Evolutionary conservation across 2,888 invertebrate genomes (phyloP).

Genomic region (Cheilosia vernalis): DNA sequence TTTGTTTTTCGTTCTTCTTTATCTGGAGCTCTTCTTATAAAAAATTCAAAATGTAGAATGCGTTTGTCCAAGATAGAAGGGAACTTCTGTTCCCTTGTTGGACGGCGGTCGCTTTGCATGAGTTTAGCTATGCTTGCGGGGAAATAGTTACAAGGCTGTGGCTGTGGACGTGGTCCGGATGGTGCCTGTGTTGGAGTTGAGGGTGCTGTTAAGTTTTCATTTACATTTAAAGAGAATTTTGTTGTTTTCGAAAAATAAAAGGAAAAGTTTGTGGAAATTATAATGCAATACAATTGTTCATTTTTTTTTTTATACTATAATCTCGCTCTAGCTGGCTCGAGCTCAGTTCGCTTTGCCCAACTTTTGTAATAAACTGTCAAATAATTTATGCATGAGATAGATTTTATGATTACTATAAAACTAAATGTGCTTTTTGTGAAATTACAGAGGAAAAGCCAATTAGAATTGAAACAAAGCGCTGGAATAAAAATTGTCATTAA

Average conservation of each 20-base stretch:
- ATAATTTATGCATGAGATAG: slow-evolving; percentile 69
- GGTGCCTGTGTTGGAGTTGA: neutral
- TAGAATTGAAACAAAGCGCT: slow-evolving; percentile 33
- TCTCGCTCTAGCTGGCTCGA: neutral
- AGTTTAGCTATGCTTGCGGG: slow-evolving; percentile 9
- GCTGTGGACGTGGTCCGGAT: slow-evolving; percentile 1
- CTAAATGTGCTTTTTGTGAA: slow-evolving; percentile 45
- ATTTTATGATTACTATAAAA: slow-evolving; percentile 58
- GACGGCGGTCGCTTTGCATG: slow-evolving; percentile 32
- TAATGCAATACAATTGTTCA: slow-evolving; percentile 46
- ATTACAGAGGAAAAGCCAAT: slow-evolving; percentile 41
- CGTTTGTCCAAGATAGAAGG: slow-evolving; percentile 51
- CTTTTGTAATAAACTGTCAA: slow-evolving; percentile 61
- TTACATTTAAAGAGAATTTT: slow-evolving; percentile 55
- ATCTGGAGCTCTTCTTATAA: slow-evolving; percentile 31
- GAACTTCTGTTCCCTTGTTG: slow-evolving; percentile 48
- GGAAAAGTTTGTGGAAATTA: slow-evolving; percentile 38
- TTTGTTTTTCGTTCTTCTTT: neutral
- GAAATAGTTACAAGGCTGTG: slow-evolving; percentile 21
- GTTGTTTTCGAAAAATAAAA: slow-evolving; percentile 22
- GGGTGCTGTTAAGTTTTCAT: slow-evolving; percentile 56
- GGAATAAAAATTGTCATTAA: neutral
- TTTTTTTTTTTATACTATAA: neutral
- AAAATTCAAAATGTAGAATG: slow-evolving; percentile 58
- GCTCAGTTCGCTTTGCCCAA: slow-evolving; percentile 26